Evolutionary conservation across 1,140 invertebrate species (phyloP), one percentile per base, ranked within the genome.

Genomic region (Drosophila sulfurigaster): DNA sequence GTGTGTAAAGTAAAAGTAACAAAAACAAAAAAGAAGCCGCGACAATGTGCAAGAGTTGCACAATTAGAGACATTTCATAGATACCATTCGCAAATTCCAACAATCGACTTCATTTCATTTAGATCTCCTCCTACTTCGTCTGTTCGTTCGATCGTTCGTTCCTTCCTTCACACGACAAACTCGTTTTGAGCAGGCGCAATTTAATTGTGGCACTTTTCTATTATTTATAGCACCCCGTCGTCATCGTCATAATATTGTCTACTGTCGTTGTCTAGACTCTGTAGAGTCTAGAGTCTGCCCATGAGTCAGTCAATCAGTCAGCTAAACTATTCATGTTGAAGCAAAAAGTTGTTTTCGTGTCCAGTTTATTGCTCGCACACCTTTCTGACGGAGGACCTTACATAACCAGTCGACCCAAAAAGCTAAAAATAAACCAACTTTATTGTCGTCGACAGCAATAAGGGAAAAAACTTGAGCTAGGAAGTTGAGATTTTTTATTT

Each of bases 41-140:
- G 60, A 65, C 75, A 67, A 71, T 78, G 57, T 71, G 78, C 66
- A 48, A 41, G 38, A 73, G 75, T 87, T 74, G 82, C 82, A 68
- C 81, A 82, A 85, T 86, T 82, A 77, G 49, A 64, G 65, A 79
- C 75, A 86, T 86, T 82, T 87, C 60, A 48, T 68, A 82, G 65
- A 86, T 86, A 73, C 79, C 79, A 82, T 70, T 74, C 25, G 20
- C 25, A 57, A 62, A 74, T 85, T 81, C 82, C 82, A 86, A 64
- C 78, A 86, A 71, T 45, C 67, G 57, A 46, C 66, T 71, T 67
- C 65, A 79, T 70, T 81, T 62, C 58, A 76, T 51, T 64, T 8
- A 20, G 32, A 35, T 65, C 59, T 32, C 30, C 51, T 13, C 51
- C 10, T 28, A 10, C 25, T 28, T 15, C 28, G 30, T 8, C 11